Evolutionary conservation across 2,888 invertebrate species (phyloP), one percentile per base, ranked within the genome.

Genomic region (Morpho helenor): DNA sequence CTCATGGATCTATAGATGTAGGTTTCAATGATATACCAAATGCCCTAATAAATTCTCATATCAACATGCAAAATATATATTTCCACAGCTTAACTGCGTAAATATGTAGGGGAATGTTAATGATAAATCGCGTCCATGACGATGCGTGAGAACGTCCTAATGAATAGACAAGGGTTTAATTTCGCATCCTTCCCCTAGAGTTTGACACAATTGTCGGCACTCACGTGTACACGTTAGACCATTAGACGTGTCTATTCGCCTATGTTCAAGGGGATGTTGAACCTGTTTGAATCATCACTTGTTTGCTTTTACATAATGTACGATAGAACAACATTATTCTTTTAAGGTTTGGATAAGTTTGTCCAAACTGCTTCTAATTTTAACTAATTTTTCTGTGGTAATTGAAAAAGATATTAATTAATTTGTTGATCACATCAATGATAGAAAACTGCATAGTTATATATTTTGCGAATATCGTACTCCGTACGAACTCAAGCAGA

Each of bases 221-320:
- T 70, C 74, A 76, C 73, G 75, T 74, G 68, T 68, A 66, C 71
- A 63, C 54, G 49, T 60, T 78, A 62, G 74, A 75, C 76, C 51
- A 54, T 56, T 78, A 62, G 73, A 74, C 77, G 76, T 52, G 52
- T 77, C 77, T 80, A 79, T 82, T 84, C 80, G 77, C 80, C 81
- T 81, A 80, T 73, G 70, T 66, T 77, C 69, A 68, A 75, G 73
- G 61, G 74, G 74, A 75, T 76, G 68, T 67, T 68, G 67, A 84
- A 88, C 88, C 87, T 87, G 88, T 87, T 79, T 70, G 64, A 70
- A 75, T 74, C 75, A 75, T 60, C 72, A 44, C 44, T 39, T 77
- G 71, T 73, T 68, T 68, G 62, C 60, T 66, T 64, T 58, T 52
- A 54, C 59, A 55, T 66, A 61, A 55, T 59, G 40, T 60, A 53